Evolutionary conservation across 2,888 invertebrate genomes (phyloP).

Genomic region (Aspidapion aeneum): DNA sequence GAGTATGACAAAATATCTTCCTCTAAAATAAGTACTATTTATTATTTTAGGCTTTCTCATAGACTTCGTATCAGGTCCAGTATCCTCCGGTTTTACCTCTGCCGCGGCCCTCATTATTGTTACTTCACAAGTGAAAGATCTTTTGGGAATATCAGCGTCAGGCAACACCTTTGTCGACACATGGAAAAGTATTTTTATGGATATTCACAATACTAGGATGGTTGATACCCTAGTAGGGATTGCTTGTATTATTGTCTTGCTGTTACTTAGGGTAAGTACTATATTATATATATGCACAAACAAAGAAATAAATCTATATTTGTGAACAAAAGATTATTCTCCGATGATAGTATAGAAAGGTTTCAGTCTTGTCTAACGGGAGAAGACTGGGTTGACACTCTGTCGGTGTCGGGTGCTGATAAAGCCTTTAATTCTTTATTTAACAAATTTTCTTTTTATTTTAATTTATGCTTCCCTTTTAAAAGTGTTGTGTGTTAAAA

Average conservation of each 20-base stretch:
- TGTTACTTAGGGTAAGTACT: constrained; percentile 74
- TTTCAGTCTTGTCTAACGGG: no score
- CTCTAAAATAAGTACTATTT: not conserved
- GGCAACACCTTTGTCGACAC: constrained; percentile 77
- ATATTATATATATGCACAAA: not conserved
- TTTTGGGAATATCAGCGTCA: constrained; percentile 68
- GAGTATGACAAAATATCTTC: not conserved
- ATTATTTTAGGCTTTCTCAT: constrained; percentile 67
- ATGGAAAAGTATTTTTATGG: constrained; percentile 67
- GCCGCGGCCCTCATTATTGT: constrained; percentile 87
- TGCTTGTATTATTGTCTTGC: constrained; percentile 68
- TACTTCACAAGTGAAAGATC: constrained; percentile 83
- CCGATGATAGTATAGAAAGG: not conserved
- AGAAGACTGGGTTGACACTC: no score
- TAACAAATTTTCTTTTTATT: no score
- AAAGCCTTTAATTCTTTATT: no score
- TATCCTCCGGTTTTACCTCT: constrained; percentile 83
- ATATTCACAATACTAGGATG: constrained; percentile 61
- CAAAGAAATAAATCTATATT: no score
- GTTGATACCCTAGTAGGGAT: constrained; percentile 77
- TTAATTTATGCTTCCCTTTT: no score
- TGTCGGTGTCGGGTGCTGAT: no score
- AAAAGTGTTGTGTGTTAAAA: no score
- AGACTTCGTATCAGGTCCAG: constrained; percentile 87
- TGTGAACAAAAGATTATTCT: not conserved